Percentiles rank a stretch among this genome's conserved stretches.
These are phyloP conservation scores for Channallabes apus DNA, from an alignment of 2,797 vertebrate genomes.

Conservation along the genomic window DNA sequence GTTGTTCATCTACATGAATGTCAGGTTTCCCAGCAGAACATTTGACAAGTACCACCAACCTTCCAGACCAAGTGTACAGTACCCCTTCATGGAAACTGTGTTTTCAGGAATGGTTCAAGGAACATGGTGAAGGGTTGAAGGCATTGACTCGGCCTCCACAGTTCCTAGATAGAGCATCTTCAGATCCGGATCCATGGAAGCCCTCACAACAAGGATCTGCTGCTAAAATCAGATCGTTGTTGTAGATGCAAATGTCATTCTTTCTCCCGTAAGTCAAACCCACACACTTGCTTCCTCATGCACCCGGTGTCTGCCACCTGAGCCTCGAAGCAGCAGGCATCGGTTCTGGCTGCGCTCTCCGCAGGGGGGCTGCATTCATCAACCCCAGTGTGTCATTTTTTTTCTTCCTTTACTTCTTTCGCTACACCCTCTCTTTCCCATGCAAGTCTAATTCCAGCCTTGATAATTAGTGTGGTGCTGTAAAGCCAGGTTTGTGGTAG, in stretches of 20 bases:
- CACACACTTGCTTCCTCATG: background rate
- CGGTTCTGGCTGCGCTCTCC: background rate
- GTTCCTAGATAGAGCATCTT: too few relatives aligned
- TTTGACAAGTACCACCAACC: too few relatives aligned
- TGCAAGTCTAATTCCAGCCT: constrained; percentile 28
- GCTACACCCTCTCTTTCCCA: background rate
- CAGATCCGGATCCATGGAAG: too few relatives aligned
- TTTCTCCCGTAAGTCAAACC: background rate
- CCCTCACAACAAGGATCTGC: too few relatives aligned
- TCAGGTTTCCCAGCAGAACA: too few relatives aligned
- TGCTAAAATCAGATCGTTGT: too few relatives aligned
- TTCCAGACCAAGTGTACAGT: too few relatives aligned
- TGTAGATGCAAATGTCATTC: background rate
- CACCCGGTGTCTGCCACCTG: constrained; percentile 56
- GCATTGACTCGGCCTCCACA: too few relatives aligned
- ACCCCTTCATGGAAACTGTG: too few relatives aligned
- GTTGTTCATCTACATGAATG: too few relatives aligned
- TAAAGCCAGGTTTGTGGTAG: constrained; percentile 33
- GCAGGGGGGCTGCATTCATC: constrained; percentile 19
- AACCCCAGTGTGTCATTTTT: constrained; percentile 13
- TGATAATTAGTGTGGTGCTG: constrained; percentile 52
- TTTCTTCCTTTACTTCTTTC: background rate
- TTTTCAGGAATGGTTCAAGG: too few relatives aligned
- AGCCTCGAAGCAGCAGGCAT: constrained; percentile 33
- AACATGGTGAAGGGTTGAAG: too few relatives aligned